A percentile compares a stretch with the other conserved stretches of the same genome.
These are phyloP conservation scores for Ceratina calcarata DNA, from an alignment of 1,140 invertebrate species.

Conservation along the genomic window DNA sequence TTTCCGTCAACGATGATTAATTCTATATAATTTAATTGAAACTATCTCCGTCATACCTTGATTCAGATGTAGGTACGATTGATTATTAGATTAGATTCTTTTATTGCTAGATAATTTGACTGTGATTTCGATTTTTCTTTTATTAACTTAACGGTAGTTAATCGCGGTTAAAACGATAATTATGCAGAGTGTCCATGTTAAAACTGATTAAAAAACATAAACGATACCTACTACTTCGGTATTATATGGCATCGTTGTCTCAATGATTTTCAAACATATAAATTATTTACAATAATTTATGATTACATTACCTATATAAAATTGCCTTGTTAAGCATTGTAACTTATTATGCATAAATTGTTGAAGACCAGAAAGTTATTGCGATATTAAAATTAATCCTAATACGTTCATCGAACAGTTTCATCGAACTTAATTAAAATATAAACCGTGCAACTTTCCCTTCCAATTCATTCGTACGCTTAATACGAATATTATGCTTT, in stretches of 20 bases:
- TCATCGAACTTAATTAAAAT: constrained; percentile 7
- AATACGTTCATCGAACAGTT: neutral
- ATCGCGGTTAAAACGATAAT: constrained; percentile 41
- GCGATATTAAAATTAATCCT: constrained; percentile 16
- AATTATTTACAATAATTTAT: constrained; percentile 70
- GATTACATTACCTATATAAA: constrained; percentile 44
- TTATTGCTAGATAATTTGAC: constrained; percentile 77
- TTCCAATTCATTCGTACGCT: constrained; percentile 9
- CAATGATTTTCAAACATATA: constrained; percentile 50
- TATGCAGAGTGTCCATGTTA: constrained; percentile 39
- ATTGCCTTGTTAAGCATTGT: constrained; percentile 48
- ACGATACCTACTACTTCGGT: constrained; percentile 25
- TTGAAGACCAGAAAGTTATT: constrained; percentile 51
- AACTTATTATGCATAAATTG: constrained; percentile 58
- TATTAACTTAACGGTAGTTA: constrained; percentile 32
- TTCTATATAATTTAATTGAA: constrained; percentile 51
- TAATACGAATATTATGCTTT: constrained; percentile 29
- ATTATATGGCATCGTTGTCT: constrained; percentile 51
- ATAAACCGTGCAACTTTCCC: constrained; percentile 12
- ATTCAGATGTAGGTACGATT: constrained; percentile 60
- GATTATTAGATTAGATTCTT: constrained; percentile 66
- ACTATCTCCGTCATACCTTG: constrained; percentile 57
- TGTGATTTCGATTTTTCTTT: constrained; percentile 62
- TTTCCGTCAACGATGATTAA: constrained; percentile 45
- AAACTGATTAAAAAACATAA: constrained; percentile 16